phyloP scores from a whole-genome alignment of 1,140 invertebrate species.

The Drosophila pruinosa region DNA sequence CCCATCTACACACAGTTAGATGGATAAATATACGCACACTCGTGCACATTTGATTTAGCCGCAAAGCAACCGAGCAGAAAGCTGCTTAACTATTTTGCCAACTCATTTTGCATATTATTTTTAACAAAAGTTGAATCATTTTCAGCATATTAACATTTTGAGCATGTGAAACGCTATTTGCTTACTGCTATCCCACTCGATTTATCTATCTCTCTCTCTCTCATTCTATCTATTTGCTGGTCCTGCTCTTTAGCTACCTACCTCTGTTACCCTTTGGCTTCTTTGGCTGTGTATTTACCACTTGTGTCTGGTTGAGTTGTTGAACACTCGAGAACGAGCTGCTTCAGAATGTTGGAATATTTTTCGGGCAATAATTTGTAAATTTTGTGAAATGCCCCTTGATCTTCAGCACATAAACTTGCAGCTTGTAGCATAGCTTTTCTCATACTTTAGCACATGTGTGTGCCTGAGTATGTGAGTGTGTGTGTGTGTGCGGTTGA shows the following conservation, averaged over 20 bases:
- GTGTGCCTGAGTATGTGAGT: neutral
- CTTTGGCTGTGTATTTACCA: slow-evolving; percentile 14
- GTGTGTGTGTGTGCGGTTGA: slow-evolving; percentile 43
- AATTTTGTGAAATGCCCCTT: slow-evolving; percentile 54
- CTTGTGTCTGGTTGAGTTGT: slow-evolving; percentile 51
- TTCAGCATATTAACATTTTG: slow-evolving; percentile 50
- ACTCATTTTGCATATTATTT: slow-evolving; percentile 67
- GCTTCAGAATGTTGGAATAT: slow-evolving; percentile 41
- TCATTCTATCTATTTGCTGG: neutral
- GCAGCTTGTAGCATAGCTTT: slow-evolving; percentile 50
- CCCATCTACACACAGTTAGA: neutral
- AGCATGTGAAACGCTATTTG: slow-evolving; percentile 28
- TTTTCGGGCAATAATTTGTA: slow-evolving; percentile 51
- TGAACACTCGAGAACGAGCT: slow-evolving; percentile 29
- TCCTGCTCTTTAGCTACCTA: neutral
- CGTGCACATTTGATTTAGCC: slow-evolving; percentile 37
- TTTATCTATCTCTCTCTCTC: neutral
- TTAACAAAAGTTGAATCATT: slow-evolving; percentile 65
- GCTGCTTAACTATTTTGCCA: slow-evolving; percentile 64
- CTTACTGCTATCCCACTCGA: neutral
- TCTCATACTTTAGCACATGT: slow-evolving; percentile 23
- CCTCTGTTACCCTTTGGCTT: neutral
- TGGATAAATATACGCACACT: neutral
- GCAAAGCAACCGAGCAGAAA: slow-evolving; percentile 56
- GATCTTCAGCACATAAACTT: slow-evolving; percentile 62